Percentiles rank a stretch among this genome's conserved stretches.
phyloP scores from a whole-genome alignment of 2,113 vertebrate species.

The Tautogolabrus adspersus region DNA sequence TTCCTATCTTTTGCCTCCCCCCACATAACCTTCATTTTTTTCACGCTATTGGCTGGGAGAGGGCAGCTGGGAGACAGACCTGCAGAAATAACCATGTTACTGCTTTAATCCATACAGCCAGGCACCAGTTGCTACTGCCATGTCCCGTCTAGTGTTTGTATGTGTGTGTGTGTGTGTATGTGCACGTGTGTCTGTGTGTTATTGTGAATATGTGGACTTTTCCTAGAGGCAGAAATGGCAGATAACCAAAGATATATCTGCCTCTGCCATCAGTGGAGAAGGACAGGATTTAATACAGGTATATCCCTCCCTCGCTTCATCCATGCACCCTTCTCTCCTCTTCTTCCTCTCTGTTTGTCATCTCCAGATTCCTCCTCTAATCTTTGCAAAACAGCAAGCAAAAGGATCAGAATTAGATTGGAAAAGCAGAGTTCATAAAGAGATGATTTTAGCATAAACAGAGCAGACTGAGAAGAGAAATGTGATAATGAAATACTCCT shows the following conservation, averaged over 20 bases:
- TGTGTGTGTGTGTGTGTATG: conserved; percentile 37
- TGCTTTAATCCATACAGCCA: conserved; percentile 75
- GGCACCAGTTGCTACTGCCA: conserved; percentile 69
- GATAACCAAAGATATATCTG: conserved; percentile 68
- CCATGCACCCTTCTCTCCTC: conserved; percentile 17
- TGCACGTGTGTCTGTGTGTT: conserved; percentile 30
- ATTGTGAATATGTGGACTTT: conserved; percentile 37
- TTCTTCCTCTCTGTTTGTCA: conserved; percentile 20
- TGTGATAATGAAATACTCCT: conserved; percentile 52
- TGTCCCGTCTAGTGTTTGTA: conserved; percentile 39
- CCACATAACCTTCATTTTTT: conserved; percentile 8
- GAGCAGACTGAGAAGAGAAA: conserved; percentile 33
- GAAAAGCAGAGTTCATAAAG: conserved; percentile 36
- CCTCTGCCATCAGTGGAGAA: conserved; percentile 49
- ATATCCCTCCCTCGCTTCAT: conserved; percentile 24
- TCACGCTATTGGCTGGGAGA: conserved; percentile 42
- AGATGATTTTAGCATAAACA: conserved; percentile 39
- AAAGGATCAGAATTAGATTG: not conserved
- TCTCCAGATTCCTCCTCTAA: conserved; percentile 26
- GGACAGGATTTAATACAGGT: conserved; percentile 61
- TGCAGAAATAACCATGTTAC: conserved; percentile 80
- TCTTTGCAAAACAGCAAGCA: conserved; percentile 29
- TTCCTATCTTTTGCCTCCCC: not conserved
- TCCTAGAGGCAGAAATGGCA: conserved; percentile 62
- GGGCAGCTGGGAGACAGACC: conserved; percentile 75